Conservation (phyloP, 2,888 invertebrate species). For the Syritta pipiens region DNA sequence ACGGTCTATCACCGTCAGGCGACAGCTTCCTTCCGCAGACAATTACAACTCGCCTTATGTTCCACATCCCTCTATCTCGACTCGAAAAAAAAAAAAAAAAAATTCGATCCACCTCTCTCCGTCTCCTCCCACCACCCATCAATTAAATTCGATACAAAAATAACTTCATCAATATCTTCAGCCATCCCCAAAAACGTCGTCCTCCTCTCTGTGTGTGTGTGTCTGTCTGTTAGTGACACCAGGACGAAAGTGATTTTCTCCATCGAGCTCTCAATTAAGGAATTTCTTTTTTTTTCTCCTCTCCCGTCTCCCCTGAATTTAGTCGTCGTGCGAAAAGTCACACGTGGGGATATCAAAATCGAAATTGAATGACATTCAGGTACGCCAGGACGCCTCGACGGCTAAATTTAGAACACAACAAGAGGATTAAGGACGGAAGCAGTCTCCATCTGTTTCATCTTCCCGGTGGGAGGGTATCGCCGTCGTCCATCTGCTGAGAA, state of each 20-base stretch:
- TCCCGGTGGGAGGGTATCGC: too few relatives aligned
- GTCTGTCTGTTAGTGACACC: not conserved
- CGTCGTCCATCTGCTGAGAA: conserved; percentile 18
- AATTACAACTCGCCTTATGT: not conserved
- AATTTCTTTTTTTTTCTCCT: conserved; percentile 8
- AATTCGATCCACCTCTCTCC: conserved; percentile 19
- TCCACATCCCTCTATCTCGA: conserved; percentile 3
- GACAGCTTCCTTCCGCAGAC: conserved; percentile 6
- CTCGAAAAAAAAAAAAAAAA: conserved; percentile 9
- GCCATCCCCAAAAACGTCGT: not conserved
- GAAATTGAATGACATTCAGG: conserved; percentile 23
- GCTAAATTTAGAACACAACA: too few relatives aligned
- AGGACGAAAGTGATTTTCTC: conserved; percentile 41
- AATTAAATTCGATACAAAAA: conserved; percentile 40
- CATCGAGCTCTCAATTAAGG: conserved; percentile 48
- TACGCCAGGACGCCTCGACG: too few relatives aligned
- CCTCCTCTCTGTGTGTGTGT: not conserved
- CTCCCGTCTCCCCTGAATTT: not conserved
- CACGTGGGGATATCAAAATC: conserved; percentile 48
- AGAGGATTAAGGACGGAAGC: too few relatives aligned
- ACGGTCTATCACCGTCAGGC: not conserved
- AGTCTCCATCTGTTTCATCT: too few relatives aligned
- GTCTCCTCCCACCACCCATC: conserved; percentile 11
- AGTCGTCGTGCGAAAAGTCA: conserved; percentile 17
- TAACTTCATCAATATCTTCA: conserved; percentile 8